Conservation (phyloP, 2,888 invertebrate species). For the Acleris laterana region DNA sequence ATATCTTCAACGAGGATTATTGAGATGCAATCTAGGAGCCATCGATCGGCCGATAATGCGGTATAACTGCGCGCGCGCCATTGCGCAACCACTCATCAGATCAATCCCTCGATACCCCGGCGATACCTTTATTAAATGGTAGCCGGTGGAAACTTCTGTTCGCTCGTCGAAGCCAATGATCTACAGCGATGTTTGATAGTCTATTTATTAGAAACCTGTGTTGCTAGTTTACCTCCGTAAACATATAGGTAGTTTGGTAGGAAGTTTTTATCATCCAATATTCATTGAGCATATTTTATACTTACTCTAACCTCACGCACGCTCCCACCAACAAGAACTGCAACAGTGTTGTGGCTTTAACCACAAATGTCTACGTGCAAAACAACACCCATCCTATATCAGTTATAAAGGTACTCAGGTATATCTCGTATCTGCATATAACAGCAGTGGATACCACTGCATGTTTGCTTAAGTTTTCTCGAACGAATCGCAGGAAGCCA, state of each 20-base stretch:
- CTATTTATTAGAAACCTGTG: no score
- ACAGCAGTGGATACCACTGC: conserved; percentile 42
- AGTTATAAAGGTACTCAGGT: not conserved
- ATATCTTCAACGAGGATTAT: conserved; percentile 75
- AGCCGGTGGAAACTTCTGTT: conserved; percentile 49
- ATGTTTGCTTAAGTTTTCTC: conserved; percentile 61
- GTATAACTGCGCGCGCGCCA: conserved; percentile 73
- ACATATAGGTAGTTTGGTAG: no score
- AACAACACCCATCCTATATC: not conserved
- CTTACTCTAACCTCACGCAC: not conserved
- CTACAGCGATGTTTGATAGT: not conserved
- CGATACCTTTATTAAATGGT: conserved; percentile 82
- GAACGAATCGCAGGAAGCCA: conserved; percentile 75
- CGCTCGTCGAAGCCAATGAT: conserved; percentile 4
- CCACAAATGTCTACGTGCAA: conserved; percentile 20
- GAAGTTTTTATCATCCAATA: no score
- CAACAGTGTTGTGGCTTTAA: conserved; percentile 8
- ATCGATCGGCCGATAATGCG: conserved; percentile 79
- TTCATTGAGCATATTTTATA: not conserved
- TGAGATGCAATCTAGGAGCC: conserved; percentile 82
- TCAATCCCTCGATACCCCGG: conserved; percentile 65
- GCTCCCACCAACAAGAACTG: conserved; percentile 2
- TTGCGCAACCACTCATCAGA: conserved; percentile 77
- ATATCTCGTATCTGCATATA: conserved; percentile 12
- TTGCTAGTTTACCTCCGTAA: no score